Conservation (phyloP, 1,140 invertebrate species). For the Apocrypta bakeri region DNA sequence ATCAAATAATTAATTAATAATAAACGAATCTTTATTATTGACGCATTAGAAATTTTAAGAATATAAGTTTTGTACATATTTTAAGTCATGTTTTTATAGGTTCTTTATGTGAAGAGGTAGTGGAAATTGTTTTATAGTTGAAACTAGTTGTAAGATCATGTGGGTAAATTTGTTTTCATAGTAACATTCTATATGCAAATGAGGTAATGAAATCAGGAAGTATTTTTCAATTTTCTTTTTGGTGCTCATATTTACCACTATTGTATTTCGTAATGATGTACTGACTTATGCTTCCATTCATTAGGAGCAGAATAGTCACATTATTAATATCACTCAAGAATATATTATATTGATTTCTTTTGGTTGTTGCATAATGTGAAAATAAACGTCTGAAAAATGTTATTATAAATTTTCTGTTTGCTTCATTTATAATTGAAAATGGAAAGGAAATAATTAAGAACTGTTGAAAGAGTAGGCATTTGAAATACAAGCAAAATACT, state of each 20-base stretch:
- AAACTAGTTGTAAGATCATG: not conserved
- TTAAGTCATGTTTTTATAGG: constrained; percentile 44
- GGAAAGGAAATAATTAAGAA: not conserved
- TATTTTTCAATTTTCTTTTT: not conserved
- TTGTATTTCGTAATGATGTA: constrained; percentile 23
- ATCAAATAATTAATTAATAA: constrained; percentile 45
- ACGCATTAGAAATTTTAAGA: constrained; percentile 15
- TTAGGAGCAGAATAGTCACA: not conserved
- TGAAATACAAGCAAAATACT: constrained; percentile 7
- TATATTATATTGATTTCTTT: constrained; percentile 16
- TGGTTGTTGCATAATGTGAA: constrained; percentile 33
- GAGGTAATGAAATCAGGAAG: constrained; percentile 1
- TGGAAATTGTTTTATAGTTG: constrained; percentile 9
- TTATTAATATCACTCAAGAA: constrained; percentile 4
- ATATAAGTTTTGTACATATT: constrained; percentile 53
- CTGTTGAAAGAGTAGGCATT: not conserved
- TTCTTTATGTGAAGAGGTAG: constrained; percentile 42
- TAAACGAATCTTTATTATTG: constrained; percentile 24
- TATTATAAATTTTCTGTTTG: constrained; percentile 23
- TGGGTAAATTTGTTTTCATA: constrained; percentile 10
- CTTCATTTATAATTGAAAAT: not conserved
- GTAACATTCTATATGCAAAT: not conserved
- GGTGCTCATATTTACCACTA: constrained; percentile 21
- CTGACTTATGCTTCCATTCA: constrained; percentile 11
- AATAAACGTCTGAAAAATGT: constrained; percentile 43